phyloP scores from a whole-genome alignment of 1,140 invertebrate species.

The Sycophila sp. region DNA sequence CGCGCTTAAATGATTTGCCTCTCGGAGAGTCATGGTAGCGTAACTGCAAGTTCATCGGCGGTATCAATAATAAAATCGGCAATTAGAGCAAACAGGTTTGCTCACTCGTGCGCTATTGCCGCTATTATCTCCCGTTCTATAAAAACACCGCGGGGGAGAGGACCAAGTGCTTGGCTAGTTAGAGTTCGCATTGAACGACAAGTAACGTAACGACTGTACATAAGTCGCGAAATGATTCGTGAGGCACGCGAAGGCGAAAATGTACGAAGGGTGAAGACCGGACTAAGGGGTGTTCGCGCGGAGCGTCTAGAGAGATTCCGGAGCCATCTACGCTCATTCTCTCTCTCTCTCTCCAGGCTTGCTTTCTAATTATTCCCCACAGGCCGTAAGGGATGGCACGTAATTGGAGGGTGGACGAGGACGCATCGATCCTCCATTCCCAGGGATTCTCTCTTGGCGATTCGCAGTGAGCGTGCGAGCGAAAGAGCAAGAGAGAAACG shows the following conservation, averaged over 20 bases:
- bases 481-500: neutral
- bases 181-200: too few relatives aligned
- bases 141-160: too few relatives aligned
- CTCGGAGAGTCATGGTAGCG: too few relatives aligned
- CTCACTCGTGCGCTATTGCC: too few relatives aligned
- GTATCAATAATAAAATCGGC: too few relatives aligned
- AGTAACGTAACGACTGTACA: neutral
- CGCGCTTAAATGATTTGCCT: neutral
- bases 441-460: constrained; percentile 49
- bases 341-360: constrained; percentile 45
- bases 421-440: constrained; percentile 57
- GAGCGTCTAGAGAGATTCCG: constrained; percentile 32
- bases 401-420: constrained; percentile 63
- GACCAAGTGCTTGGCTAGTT: too few relatives aligned
- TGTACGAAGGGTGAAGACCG: neutral
- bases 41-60: too few relatives aligned
- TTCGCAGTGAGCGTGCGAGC: constrained; percentile 2
- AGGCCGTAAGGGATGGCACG: constrained; percentile 60
- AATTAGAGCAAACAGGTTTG: too few relatives aligned
- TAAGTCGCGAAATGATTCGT: constrained; percentile 32
- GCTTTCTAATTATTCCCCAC: constrained; percentile 65
- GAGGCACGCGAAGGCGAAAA: neutral
- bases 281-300: neutral
- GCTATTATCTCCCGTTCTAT: too few relatives aligned
- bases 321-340: constrained; percentile 30